Conservation (phyloP, 23 tunicate genomes). For the Styela clava region DNA sequence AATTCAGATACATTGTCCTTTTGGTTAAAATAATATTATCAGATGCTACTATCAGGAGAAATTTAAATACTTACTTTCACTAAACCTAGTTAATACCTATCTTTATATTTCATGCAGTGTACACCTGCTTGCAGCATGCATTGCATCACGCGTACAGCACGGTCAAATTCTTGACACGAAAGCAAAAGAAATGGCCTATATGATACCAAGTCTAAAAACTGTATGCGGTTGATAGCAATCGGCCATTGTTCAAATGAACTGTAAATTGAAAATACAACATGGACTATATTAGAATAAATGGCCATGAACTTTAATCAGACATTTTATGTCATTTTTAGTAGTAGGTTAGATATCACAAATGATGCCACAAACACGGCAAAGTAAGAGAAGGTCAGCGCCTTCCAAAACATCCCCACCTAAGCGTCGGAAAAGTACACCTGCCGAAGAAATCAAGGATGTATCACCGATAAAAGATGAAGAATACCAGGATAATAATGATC, state of each 20-base stretch:
- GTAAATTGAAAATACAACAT: too few relatives aligned
- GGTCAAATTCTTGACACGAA: not conserved
- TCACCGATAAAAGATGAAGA: constrained; percentile 8
- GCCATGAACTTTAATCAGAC: not conserved
- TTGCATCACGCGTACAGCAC: not conserved
- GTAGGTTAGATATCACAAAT: not conserved
- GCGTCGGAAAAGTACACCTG: not conserved
- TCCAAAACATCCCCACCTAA: not conserved
- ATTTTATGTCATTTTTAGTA: not conserved
- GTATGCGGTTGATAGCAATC: not conserved
- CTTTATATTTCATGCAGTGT: not conserved
- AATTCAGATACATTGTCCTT: too few relatives aligned
- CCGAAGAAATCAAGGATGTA: not conserved
- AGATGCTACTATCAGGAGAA: too few relatives aligned
- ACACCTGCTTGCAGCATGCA: not conserved
- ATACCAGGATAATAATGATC: not conserved
- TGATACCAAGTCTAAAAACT: not conserved
- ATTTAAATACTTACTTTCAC: too few relatives aligned
- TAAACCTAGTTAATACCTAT: too few relatives aligned
- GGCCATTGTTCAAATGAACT: not conserved
- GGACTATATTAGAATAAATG: not conserved
- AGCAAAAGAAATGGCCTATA: not conserved
- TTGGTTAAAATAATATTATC: too few relatives aligned
- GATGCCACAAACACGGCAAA: constrained; percentile 23
- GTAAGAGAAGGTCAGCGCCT: not conserved